These are phyloP conservation scores for Dunckerocampus dactyliophorus DNA, from an alignment of 2,113 vertebrate species.

Conservation along the genomic window DNA sequence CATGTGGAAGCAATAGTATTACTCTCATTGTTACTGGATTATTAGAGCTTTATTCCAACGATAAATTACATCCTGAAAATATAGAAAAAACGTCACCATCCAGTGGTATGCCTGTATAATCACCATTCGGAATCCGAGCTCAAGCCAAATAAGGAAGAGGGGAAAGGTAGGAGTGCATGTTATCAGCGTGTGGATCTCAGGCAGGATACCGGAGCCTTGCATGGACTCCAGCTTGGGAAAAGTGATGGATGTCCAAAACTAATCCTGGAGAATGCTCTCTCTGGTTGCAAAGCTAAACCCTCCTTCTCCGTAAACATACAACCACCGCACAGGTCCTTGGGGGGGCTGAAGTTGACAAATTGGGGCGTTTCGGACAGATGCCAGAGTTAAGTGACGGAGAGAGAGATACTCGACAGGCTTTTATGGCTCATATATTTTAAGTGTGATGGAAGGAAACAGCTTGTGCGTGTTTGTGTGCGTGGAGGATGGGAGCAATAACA, in stretches of 20 bases:
- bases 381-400: conserved; percentile 34
- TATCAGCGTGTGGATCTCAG: conserved; percentile 10
- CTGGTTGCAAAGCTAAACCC: conserved; percentile 38
- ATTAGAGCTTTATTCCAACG: no score
- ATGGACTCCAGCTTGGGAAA: not conserved
- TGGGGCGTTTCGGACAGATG: conserved; percentile 42
- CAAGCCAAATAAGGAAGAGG: no score
- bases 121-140: no score
- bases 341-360: conserved; percentile 41
- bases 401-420: conserved; percentile 18
- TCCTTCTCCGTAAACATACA: conserved; percentile 24
- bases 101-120: no score
- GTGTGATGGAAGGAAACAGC: conserved; percentile 32
- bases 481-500: conserved; percentile 14
- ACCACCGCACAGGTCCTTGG: conserved; percentile 19
- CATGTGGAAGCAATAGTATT: no score
- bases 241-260: conserved; percentile 29
- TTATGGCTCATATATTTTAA: conserved; percentile 54
- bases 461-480: not conserved
- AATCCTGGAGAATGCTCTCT: conserved; percentile 24
- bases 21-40: no score
- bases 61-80: no score
- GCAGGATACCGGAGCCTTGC: not conserved
- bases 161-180: no score
- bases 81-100: no score